Percentiles rank a stretch among this genome's conserved stretches.
Evolutionary conservation across 2,888 invertebrate species (phyloP).

Genomic region (Cylloceria caligata): DNA sequence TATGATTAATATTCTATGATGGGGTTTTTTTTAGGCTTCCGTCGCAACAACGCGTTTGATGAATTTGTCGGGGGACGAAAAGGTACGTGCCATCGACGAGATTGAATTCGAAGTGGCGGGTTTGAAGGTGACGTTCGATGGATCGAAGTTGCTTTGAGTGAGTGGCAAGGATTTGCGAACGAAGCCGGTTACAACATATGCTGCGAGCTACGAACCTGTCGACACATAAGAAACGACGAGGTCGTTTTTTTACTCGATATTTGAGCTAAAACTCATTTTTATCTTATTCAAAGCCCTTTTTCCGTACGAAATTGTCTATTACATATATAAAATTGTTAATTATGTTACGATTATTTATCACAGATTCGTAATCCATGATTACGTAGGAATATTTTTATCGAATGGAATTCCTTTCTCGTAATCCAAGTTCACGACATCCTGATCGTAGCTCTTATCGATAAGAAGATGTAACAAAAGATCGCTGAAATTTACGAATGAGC

Average conservation of each 20-base stretch:
- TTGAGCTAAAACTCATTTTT: neutral
- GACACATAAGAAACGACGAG: neutral
- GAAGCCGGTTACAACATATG: slow-evolving; percentile 47
- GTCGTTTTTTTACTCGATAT: neutral
- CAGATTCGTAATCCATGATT: too few relatives aligned
- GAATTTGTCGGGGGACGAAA: slow-evolving; percentile 43
- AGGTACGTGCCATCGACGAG: slow-evolving; percentile 57
- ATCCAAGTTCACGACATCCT: slow-evolving; percentile 1
- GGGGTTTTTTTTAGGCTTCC: slow-evolving; percentile 29
- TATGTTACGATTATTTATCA: too few relatives aligned
- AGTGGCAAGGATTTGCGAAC: slow-evolving; percentile 48
- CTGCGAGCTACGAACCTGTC: slow-evolving; percentile 19
- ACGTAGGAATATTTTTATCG: neutral
- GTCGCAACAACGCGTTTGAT: slow-evolving; percentile 46
- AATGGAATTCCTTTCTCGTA: neutral
- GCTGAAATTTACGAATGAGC: slow-evolving; percentile 13
- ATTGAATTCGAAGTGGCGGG: slow-evolving; percentile 61
- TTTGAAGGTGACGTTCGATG: slow-evolving; percentile 62
- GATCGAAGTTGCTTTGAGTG: slow-evolving; percentile 64
- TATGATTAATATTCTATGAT: slow-evolving; percentile 59
- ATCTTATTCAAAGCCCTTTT: neutral
- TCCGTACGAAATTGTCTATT: neutral
- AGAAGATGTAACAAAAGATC: slow-evolving; percentile 29
- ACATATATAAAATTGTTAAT: neutral
- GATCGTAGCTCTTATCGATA: slow-evolving; percentile 31